A percentile compares a stretch with the other conserved stretches of the same genome.
Evolutionary conservation across 2,113 vertebrate species (phyloP).

Genomic region (Nycticorax nycticorax): DNA sequence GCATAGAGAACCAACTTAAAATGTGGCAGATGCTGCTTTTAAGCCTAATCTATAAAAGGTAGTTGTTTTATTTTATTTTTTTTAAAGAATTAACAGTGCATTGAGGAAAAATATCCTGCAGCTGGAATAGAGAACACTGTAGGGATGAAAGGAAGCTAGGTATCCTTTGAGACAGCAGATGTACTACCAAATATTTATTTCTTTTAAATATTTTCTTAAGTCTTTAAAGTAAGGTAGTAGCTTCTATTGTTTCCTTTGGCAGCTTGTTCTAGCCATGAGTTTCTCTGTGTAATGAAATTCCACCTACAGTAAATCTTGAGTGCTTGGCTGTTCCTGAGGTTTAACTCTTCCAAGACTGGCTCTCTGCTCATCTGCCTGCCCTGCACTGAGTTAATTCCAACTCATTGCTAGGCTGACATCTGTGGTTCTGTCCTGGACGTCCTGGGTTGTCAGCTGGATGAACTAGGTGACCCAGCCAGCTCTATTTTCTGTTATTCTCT

Average conservation of each 20-base stretch:
- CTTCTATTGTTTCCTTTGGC: slow-evolving; percentile 57
- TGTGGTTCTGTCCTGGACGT: background rate
- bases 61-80: too few species aligned
- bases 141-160: background rate
- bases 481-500: background rate
- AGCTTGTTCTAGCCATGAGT: slow-evolving; percentile 34
- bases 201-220: slow-evolving; percentile 44
- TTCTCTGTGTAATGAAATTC: slow-evolving; percentile 58
- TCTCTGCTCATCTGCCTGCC: background rate
- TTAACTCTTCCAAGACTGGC: slow-evolving; percentile 14
- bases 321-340: background rate
- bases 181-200: slow-evolving; percentile 44
- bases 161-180: slow-evolving; percentile 41
- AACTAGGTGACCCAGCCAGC: background rate
- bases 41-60: background rate
- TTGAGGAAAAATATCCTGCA: slow-evolving; percentile 7
- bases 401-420: background rate
- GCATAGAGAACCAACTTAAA: background rate
- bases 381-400: background rate
- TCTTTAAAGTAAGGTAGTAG: slow-evolving; percentile 35
- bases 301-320: slow-evolving; percentile 45
- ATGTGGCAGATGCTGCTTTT: background rate
- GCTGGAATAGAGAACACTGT: background rate
- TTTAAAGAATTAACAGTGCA: background rate
- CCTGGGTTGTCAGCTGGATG: background rate